Evolutionary conservation across 2,113 vertebrate genomes (phyloP).

Genomic region (Salvelinus namaycush): DNA sequence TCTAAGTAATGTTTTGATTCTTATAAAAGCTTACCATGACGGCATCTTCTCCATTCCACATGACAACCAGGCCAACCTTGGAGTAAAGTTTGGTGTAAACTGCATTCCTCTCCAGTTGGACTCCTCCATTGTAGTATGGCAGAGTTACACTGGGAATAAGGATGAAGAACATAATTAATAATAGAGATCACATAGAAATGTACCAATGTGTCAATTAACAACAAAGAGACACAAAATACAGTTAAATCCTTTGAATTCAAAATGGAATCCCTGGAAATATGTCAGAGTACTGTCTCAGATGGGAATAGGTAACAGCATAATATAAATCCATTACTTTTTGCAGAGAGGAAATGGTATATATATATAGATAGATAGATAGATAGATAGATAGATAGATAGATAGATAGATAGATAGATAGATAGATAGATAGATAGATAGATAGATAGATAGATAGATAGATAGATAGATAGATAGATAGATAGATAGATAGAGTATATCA

Average conservation of each 20-base stretch:
- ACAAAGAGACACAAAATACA: background rate
- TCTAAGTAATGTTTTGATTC: background rate
- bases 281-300: background rate
- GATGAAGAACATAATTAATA: background rate
- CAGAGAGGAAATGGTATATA: background rate
- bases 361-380: no score
- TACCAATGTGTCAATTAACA: background rate
- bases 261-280: background rate
- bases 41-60: constrained; percentile 88
- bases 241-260: background rate
- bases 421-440: no score
- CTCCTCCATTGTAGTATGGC: constrained; percentile 79
- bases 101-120: constrained; percentile 80
- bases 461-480: no score
- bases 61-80: constrained; percentile 80
- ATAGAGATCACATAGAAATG: background rate
- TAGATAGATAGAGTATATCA: no score
- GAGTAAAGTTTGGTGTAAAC: constrained; percentile 85
- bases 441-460: no score
- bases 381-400: no score
- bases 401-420: no score
- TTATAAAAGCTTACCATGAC: constrained; percentile 79
- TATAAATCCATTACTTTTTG: background rate
- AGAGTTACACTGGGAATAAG: constrained; percentile 70
- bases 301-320: background rate